phyloP scores from a whole-genome alignment of 2,888 invertebrate species.

The Oscheius sp. region DNA sequence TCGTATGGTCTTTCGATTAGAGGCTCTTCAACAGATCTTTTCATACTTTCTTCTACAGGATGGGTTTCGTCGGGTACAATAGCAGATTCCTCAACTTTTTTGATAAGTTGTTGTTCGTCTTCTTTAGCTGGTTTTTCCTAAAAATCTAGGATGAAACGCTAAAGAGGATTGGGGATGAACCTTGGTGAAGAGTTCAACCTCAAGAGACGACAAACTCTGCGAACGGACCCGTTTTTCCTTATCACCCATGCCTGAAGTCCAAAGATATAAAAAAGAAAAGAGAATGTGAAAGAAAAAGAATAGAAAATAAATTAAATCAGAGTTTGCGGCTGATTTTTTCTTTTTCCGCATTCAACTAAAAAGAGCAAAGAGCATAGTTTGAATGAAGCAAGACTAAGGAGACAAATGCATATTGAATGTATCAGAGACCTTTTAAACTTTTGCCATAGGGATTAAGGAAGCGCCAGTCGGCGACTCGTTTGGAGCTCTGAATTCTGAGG shows the following conservation, averaged over 20 bases:
- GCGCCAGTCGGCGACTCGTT: constrained; percentile 8
- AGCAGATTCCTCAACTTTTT: constrained; percentile 8
- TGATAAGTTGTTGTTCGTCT: no score
- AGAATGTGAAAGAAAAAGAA: neutral
- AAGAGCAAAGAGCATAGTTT: neutral
- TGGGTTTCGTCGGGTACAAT: no score
- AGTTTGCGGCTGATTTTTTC: no score
- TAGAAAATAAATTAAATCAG: no score
- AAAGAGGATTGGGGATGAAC: neutral
- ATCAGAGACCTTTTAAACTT: neutral
- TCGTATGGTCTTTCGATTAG: constrained; percentile 6
- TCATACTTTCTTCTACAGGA: constrained; percentile 11
- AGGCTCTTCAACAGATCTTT: neutral
- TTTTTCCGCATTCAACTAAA: no score
- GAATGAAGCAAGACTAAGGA: neutral
- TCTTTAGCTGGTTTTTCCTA: neutral
- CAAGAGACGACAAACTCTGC: neutral
- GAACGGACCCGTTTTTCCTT: neutral
- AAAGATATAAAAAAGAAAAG: neutral
- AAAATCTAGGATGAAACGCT: neutral
- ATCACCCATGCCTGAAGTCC: constrained; percentile 3
- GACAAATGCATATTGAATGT: neutral
- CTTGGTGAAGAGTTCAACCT: neutral
- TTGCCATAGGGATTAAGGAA: neutral
- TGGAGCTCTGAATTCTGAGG: constrained; percentile 23